These are phyloP conservation scores for Leptinotarsa juncta DNA, from an alignment of 2,888 invertebrate species.

Conservation along the genomic window DNA sequence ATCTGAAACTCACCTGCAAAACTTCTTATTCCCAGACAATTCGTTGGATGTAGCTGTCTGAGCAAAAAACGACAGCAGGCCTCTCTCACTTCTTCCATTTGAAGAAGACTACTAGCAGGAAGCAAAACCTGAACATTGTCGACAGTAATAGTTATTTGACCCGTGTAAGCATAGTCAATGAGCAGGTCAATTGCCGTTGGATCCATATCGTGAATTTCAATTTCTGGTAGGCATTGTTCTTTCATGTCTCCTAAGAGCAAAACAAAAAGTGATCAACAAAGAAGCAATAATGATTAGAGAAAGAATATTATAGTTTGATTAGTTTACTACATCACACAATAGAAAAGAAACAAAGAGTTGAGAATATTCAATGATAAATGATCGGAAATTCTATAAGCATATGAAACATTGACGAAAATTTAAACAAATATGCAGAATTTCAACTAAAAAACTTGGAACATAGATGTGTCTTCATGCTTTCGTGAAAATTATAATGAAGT, in stretches of 20 bases:
- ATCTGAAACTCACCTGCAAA: constrained; percentile 69
- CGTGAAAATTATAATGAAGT: too few relatives aligned
- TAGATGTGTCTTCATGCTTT: too few relatives aligned
- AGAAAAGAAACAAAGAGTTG: too few relatives aligned
- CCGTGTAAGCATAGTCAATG: constrained; percentile 82
- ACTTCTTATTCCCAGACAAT: constrained; percentile 81
- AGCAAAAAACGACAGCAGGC: constrained; percentile 82
- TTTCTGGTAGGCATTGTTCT: constrained; percentile 70
- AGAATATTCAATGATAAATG: too few relatives aligned
- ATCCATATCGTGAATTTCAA: constrained; percentile 71
- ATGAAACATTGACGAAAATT: too few relatives aligned
- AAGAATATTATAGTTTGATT: too few relatives aligned
- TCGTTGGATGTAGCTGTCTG: constrained; percentile 80
- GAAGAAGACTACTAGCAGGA: constrained; percentile 80
- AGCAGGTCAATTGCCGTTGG: constrained; percentile 75
- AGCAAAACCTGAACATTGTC: constrained; percentile 69
- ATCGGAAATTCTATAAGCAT: too few relatives aligned
- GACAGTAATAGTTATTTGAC: constrained; percentile 72
- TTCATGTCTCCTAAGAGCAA: constrained; percentile 69
- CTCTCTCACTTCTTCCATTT: constrained; percentile 76
- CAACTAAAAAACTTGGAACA: too few relatives aligned
- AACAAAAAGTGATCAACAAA: too few relatives aligned
- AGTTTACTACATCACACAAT: too few relatives aligned
- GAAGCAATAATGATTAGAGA: too few relatives aligned
- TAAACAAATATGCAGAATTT: too few relatives aligned